Base-by-base conservation (phyloP, 2,797 vertebrate genomes). In the Hydrolagus colliei region DNA sequence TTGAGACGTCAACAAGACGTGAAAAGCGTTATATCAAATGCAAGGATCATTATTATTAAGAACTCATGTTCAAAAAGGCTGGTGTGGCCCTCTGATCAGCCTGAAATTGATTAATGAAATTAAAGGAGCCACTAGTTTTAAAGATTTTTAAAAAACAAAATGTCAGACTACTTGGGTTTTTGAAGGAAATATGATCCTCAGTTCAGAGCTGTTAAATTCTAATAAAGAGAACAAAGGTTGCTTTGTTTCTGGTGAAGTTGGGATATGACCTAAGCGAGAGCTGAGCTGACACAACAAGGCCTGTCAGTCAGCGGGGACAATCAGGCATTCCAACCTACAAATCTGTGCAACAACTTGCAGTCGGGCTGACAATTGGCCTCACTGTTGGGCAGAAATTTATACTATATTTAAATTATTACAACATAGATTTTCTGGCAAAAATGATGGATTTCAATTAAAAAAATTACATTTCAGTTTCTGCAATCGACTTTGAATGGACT, bases 141-240 rank as follows among this genome's bases (percentile, higher is more conserved):
- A 3, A 65, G 27, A 9, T 65, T 82, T 2, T 18, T 67, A 3
- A 68, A 41, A 67, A 12, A 84, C 41, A 41, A 18, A 32, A 73
- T 27, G 16, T n/a, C 71, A 32, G 13, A 18, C 65, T 71, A 41
- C 63, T 41, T 71, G 27, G 14, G 16, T 1, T 63, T 82, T 2
- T 9, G 52, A 35, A 67, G 32, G 65, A 84, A 84, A 52, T 71
- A 4, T 5, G 65, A 71, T 71, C 65, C 32, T 18, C 0, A 12
- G 18, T 84, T 68, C 65, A 84, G 65, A 52, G 27, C 63, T 84
- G 79, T 84, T 84, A 71, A n/a, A 71, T 71, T 20, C 65, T 84
- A 41, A 35, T 71, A 9, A 5, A 10, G 32, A 16, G 79, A 84
- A 68, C 63, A 84, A 68, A 71, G 79, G 32, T 1, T 11, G 27